These are phyloP conservation scores for Auanema freiburgensis DNA, from an alignment of 2,888 invertebrate species.

Conservation along the genomic window DNA sequence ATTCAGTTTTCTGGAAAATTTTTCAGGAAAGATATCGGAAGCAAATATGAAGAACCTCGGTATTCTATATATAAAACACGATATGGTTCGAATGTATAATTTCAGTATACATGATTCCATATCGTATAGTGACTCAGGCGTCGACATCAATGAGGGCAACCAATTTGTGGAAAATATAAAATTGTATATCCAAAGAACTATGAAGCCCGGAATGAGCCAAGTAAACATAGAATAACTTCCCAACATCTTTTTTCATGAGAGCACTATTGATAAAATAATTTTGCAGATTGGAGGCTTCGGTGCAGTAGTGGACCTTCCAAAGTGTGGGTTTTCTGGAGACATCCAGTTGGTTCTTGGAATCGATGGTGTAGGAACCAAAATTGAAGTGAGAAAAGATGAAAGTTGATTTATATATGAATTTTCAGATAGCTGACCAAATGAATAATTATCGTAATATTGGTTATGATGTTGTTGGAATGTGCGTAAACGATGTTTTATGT, in stretches of 20 bases:
- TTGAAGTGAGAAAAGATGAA: slow-evolving; percentile 74
- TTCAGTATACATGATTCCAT: slow-evolving; percentile 2
- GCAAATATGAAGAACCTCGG: slow-evolving; percentile 6
- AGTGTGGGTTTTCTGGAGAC: slow-evolving; percentile 75
- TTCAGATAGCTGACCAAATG: slow-evolving; percentile 79
- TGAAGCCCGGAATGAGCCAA: slow-evolving; percentile 42
- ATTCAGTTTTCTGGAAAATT: slow-evolving; percentile 84
- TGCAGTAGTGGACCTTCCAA: slow-evolving; percentile 81
- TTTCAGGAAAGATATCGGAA: slow-evolving; percentile 82
- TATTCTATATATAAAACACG: too few relatives aligned
- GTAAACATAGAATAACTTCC: slow-evolving; percentile 14
- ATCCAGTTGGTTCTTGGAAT: slow-evolving; percentile 89
- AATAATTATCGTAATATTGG: slow-evolving; percentile 83
- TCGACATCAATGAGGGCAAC: slow-evolving; percentile 90
- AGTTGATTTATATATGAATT: neutral
- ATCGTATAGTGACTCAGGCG: slow-evolving; percentile 85
- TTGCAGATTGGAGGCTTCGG: slow-evolving; percentile 80
- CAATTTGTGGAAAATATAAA: slow-evolving; percentile 81
- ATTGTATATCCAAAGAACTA: slow-evolving; percentile 70
- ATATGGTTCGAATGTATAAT: too few relatives aligned
- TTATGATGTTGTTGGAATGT: slow-evolving; percentile 92
- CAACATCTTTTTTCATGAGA: too few relatives aligned
- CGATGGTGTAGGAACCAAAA: slow-evolving; percentile 94
- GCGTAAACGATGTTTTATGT: slow-evolving; percentile 92
- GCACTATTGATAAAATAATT: too few relatives aligned